A percentile compares a stretch with the other conserved stretches of the same genome.
Evolutionary conservation across 2,113 vertebrate genomes (phyloP).

Genomic region (Bagarius yarrelli): DNA sequence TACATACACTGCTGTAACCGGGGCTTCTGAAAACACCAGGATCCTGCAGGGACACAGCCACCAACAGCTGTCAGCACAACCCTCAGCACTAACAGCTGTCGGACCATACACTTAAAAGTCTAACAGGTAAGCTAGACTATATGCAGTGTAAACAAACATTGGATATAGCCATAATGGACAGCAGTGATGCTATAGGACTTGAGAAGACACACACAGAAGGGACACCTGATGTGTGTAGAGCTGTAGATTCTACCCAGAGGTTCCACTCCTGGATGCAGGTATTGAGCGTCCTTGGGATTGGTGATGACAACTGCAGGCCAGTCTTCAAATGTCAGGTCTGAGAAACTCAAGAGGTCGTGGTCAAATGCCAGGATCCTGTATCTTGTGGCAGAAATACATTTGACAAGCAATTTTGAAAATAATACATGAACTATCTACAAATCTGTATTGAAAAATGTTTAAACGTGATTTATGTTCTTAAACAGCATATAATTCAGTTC

Average conservation of each 20-base stretch:
- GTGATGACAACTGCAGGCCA: conserved; percentile 95
- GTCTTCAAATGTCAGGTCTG: conserved; percentile 83
- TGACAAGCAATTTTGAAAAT: background rate
- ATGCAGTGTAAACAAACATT: background rate
- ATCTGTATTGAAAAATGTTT: too few relatives aligned
- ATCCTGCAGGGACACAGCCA: conserved; percentile 68
- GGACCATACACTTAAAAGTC: background rate
- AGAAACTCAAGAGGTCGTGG: conserved; percentile 93
- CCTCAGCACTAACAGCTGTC: background rate
- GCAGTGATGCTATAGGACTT: conserved; percentile 5
- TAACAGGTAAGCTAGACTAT: background rate
- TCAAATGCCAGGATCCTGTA: conserved; percentile 91
- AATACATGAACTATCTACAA: background rate
- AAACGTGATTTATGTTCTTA: background rate
- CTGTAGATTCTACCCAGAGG: conserved; percentile 79
- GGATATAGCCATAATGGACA: background rate
- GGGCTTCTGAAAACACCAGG: conserved; percentile 85
- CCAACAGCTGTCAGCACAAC: too few relatives aligned
- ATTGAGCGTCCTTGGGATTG: conserved; percentile 90
- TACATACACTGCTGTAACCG: conserved; percentile 78
- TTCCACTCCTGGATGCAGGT: conserved; percentile 82
- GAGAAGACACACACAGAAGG: conserved; percentile 60
- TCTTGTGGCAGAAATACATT: conserved; percentile 62
- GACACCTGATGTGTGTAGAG: conserved; percentile 93
- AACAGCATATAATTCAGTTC: background rate